Conservation (phyloP, 2,113 vertebrate species). For the Zonotrichia leucophrys region DNA sequence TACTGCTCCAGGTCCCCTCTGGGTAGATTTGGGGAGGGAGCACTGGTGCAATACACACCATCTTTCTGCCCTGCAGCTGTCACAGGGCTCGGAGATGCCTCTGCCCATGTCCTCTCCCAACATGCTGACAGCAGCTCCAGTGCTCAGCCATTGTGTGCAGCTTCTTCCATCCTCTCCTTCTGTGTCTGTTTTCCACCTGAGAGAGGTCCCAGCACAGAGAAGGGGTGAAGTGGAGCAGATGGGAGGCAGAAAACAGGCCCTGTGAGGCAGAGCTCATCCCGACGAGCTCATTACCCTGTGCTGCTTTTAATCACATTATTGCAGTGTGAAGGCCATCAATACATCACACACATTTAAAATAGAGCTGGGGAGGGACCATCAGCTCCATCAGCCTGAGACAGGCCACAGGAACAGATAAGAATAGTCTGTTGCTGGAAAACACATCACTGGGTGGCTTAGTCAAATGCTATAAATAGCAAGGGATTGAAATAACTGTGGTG, state of each 20-base stretch:
- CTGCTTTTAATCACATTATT: slow-evolving; percentile 48
- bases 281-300: neutral
- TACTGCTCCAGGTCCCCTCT: neutral
- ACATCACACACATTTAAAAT: neutral
- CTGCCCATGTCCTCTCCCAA: neutral
- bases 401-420: neutral
- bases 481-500: slow-evolving; percentile 5
- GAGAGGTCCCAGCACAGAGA: neutral
- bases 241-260: neutral
- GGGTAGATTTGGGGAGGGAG: neutral
- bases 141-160: fast-evolving
- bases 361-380: neutral
- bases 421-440: slow-evolving; percentile 21
- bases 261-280: neutral
- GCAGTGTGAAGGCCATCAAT: neutral
- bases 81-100: neutral
- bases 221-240: neutral
- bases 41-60: fast-evolving
- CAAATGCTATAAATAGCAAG: neutral
- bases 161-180: neutral
- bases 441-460: neutral
- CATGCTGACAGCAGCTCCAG: neutral
- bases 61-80: neutral
- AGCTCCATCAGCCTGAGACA: neutral
- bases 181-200: neutral